Conservation (phyloP, 1,140 invertebrate genomes). For the Mactra quadrangularis region DNA sequence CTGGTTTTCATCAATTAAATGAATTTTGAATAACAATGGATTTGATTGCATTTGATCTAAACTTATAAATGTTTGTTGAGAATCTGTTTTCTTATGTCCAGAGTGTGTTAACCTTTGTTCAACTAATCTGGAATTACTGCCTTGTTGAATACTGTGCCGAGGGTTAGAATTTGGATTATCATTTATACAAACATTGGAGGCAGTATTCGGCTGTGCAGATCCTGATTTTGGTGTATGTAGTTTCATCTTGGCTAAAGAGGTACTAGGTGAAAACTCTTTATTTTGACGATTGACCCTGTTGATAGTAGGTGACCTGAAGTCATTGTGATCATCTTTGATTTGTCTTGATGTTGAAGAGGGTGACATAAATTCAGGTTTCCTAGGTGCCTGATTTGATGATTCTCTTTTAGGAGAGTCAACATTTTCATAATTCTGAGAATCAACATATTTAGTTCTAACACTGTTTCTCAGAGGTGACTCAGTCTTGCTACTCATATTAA, state of each 20-base stretch:
- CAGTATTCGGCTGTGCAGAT: background rate
- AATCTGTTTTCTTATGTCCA: background rate
- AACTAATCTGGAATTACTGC: background rate
- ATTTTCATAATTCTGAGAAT: no score
- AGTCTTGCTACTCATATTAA: no score
- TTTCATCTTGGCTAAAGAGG: conserved; percentile 23
- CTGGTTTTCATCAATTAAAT: background rate
- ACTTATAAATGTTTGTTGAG: conserved; percentile 1
- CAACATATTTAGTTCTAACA: no score
- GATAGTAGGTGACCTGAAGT: background rate
- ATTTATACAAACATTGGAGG: background rate
- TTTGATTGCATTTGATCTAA: conserved; percentile 4
- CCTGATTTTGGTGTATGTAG: conserved; percentile 7
- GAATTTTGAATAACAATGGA: conserved; percentile 21
- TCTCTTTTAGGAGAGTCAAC: background rate
- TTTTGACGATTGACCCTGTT: background rate
- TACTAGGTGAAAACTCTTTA: conserved; percentile 14
- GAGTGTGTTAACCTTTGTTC: background rate
- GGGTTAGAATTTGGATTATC: background rate
- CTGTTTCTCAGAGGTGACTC: no score
- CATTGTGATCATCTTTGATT: background rate
- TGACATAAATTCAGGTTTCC: background rate
- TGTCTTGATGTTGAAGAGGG: background rate
- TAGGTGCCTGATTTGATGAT: background rate
- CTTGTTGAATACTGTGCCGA: background rate